Base-by-base conservation (phyloP, 1,140 invertebrate species). In the Lepidurus arcticus region DNA sequence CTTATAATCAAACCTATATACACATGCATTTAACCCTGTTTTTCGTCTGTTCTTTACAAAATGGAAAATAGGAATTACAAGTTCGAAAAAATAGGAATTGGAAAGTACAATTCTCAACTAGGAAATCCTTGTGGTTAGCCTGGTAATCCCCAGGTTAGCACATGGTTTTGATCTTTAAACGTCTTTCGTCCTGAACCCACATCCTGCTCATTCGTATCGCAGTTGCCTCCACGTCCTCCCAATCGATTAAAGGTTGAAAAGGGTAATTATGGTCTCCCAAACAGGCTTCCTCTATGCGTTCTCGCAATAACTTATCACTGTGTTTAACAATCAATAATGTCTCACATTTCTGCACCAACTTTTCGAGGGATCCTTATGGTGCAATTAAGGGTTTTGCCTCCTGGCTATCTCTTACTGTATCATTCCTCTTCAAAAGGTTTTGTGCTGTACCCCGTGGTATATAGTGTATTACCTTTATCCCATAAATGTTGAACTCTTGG, bases 371-470 rank as follows among this genome's bases (percentile, higher is more conserved):
- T 65, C 53, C 53, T 65, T 65, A 65, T 65, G 53, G 13, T 65
- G 53, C 3, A 65, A 65, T 65, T 21, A n/a, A 65, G 6, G 53
- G 53, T 7, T 65, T 9, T 65, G 9, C 1, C 53, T 21, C 2
- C 53, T 9, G 53, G 53, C 16, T 21, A n/a, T 47, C 6, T 65
- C 16, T 65, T n/a, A 65, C 53, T 65, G 53, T 13, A 65, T 21
- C 53, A n/a, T 21, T 47, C 53, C 9, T 65, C 53, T 65, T 65
- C 53, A 65, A 65, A n/a, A 21, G 53, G 53, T 65, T 65, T 65
- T 65, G 53, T 65, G 13, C 53, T 65, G 4, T 65, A 65, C 16
- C 53, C n/a, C 13, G 0, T 21, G 16, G 10, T 2, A 21, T 65
- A 65, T 13, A 21, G 53, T 65, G n/a, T 16, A 65, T 16, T 16